Evolutionary conservation across 2,113 vertebrate genomes (phyloP), one percentile per base, ranked within the genome.

Genomic region (Takifugu flavidus): DNA sequence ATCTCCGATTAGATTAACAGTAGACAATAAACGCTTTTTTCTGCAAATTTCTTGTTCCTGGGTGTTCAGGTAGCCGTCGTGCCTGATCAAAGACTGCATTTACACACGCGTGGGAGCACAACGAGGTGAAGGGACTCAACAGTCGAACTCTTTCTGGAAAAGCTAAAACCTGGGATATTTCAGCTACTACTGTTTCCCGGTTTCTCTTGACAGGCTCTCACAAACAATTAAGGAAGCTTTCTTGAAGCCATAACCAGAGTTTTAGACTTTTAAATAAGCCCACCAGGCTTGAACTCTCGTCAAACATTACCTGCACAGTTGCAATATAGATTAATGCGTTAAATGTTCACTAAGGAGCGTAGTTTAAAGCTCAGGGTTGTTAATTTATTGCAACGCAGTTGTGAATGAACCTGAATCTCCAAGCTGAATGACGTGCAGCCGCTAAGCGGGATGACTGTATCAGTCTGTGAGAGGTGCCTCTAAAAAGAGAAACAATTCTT

Each of bases 401-500:
- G 74, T 78, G 77, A 84, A 82, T 81, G 77, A 78, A 52, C 27
- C 31, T 2, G 20, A 50, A 14, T 60, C 67, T 70, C 28, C 59
- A 66, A 49, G 55, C 7, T 39, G 34, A 39, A 10, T 39, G 34
- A 39, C 34, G 7, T 10, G 5, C 34, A 39, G 34, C 7, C 34
- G 34, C 62, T 49, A 57, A 57, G 59, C 39, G 10, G 43, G 62
- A 62, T 67, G 77, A 83, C 69, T 68, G 64, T 15, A 72, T 72
- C 62, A 74, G 49, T 64, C 39, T 63, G 44, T 65, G 57, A 76
- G 72, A 49, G 74, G 73, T 60, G 73, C 60, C 66, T 55, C 63
- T 80, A 59, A 71, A 62, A 39, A 65, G 56, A 70, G 65, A 80
- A 71, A 82, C 70, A 80, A 82, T 74, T 68, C 70, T 80, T 80